These are phyloP conservation scores for Prorops nasuta DNA, from an alignment of 1,140 invertebrate species.

Conservation along the genomic window DNA sequence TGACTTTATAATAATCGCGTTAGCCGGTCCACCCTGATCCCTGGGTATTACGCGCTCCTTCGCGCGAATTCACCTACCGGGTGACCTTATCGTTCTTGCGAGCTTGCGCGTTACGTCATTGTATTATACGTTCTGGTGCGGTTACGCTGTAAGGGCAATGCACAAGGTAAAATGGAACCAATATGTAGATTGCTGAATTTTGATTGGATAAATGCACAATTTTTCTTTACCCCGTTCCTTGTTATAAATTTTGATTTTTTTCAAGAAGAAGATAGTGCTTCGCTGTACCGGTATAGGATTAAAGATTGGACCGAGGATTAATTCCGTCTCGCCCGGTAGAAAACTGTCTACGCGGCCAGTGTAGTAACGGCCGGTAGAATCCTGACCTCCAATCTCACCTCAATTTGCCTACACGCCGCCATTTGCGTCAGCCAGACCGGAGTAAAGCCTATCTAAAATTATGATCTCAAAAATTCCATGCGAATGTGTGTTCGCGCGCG, in stretches of 20 bases:
- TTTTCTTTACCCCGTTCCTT: no score
- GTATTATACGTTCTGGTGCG: no score
- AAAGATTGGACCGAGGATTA: slow-evolving; percentile 11
- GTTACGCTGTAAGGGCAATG: no score
- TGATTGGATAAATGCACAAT: no score
- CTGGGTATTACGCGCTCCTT: slow-evolving; percentile 41
- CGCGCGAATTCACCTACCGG: slow-evolving; percentile 38
- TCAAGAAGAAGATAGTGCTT: no score
- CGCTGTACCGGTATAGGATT: neutral
- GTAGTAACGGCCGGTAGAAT: slow-evolving; percentile 33
- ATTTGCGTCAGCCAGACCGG: slow-evolving; percentile 40
- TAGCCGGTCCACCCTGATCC: slow-evolving; percentile 42
- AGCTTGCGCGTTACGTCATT: no score
- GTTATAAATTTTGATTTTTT: no score
- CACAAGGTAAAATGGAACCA: no score
- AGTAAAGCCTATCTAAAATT: slow-evolving; percentile 55
- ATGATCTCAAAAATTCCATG: slow-evolving; percentile 52
- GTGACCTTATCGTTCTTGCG: slow-evolving; percentile 10
- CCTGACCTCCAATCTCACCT: slow-evolving; percentile 57
- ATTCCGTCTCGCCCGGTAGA: slow-evolving; percentile 30
- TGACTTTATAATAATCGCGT: slow-evolving; percentile 58
- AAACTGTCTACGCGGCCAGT: slow-evolving; percentile 9
- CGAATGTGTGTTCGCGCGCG: slow-evolving; percentile 5
- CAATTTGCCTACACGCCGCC: slow-evolving; percentile 56
- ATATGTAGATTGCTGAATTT: no score